Conservation (phyloP, 2,113 vertebrate genomes). For the Zosterops lateralis region DNA sequence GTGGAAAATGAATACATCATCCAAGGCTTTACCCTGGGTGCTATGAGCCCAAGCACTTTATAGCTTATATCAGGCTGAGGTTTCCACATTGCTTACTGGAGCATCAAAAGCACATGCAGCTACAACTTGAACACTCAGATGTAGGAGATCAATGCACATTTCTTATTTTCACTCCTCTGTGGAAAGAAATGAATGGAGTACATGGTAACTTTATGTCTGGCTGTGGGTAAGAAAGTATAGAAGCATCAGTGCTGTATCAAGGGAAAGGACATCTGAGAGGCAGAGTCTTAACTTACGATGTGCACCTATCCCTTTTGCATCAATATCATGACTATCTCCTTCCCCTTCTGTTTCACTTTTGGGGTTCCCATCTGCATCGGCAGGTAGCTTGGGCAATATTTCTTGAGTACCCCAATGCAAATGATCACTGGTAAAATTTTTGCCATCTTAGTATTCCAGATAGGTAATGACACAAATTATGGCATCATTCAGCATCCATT, state of each 20-base stretch:
- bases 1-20: neutral
- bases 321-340: neutral
- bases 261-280: neutral
- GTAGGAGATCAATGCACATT: neutral
- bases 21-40: neutral
- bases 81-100: fast-evolving
- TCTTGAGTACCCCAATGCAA: fast-evolving
- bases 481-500: neutral
- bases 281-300: neutral
- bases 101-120: neutral
- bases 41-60: neutral
- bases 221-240: neutral
- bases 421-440: neutral
- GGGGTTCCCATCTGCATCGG: neutral
- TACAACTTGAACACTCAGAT: neutral
- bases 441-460: neutral
- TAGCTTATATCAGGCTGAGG: neutral
- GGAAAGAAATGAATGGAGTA: neutral
- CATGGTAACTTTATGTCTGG: fast-evolving
- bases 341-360: neutral
- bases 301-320: neutral
- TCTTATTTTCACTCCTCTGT: neutral
- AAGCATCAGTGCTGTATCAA: neutral
- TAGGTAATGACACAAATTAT: neutral
- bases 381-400: neutral